Base-by-base conservation (phyloP, 2,888 invertebrate genomes). In the Epiblema foenella region DNA sequence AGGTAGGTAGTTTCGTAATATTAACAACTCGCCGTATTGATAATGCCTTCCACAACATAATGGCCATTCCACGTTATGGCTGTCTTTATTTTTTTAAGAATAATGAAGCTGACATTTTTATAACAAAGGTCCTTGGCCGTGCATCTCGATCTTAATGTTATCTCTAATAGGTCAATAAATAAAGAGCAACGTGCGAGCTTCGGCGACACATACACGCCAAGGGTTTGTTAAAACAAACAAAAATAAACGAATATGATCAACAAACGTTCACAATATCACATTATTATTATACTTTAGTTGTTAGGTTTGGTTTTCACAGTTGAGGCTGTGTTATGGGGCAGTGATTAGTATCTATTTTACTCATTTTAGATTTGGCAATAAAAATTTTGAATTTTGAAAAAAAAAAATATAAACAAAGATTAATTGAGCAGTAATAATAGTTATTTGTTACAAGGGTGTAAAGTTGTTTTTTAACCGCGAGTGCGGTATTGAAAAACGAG, bases 131-230 rank as follows among this genome's bases (percentile, higher is more conserved):
- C 93, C 91, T 93, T 92, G 91, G 91, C 93, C 93, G 92, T 93
- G 92, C 92, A 91, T 93, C 92, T 91, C 88, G 93, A 93, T 93
- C 93, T 92, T 89, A 91, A 92, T 93, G 92, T 93, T 93, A 93
- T 93, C 93, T 93, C 92, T 93, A 93, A 93, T 93, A 93, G 93
- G 92, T 89, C 92, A 93, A 93, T 93, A 93, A 93, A 93, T 93
- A 92, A 93, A 83, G 82, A 86, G 85, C 89, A 90, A 91, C 93
- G 93, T 90, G 93, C 90, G 91, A 93, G 91, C 93, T 89, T 90
- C 90, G 89, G 88, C 89, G 90, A 93, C 91, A 89, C 81, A 86
- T 88, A 90, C 89, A 90, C 82, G 87, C 85, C 86, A 85, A 85
- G 84, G 85, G 85, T 87, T 89, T 89, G 90, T 89, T 90, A 89